Base-by-base conservation (phyloP, 2,888 invertebrate species). In the Drymonia ruficornis region DNA sequence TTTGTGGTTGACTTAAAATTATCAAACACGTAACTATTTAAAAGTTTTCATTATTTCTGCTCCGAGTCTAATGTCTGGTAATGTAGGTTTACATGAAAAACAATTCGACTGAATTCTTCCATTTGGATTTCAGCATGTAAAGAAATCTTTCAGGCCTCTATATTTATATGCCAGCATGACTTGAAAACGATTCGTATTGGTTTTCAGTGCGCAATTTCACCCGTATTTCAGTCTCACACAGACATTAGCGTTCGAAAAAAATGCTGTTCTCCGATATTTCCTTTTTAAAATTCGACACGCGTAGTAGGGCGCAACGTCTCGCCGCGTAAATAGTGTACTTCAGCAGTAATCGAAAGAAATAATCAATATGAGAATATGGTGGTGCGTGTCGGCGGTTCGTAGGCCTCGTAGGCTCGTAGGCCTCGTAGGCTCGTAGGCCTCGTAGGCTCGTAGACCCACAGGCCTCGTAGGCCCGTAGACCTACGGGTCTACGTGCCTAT, bases 251-350 rank as follows among this genome's bases (percentile, higher is more conserved):
- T 36, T n/a, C n/a, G n/a, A 57, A 44, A 59, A 65, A 69, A 61
- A 62, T 54, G 43, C 28, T 38, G 46, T 48, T 59, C 59, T 63
- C 56, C 59, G 55, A 61, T 74, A 69, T 68, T 76, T 65, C 49
- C 54, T 55, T 63, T 63, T 74, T 69, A 54, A 67, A 70, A 74
- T 74, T 73, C 72, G 49, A 66, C 66, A 66, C 72, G 60, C 69
- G 65, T 56, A 50, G 43, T 48, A 23, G 49, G 52, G 61, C 50
- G 58, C 53, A 53, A 53, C 50, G 49, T 63, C 47, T 58, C 42
- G 28, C 18, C n/a, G 36, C 60, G 64, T 48, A 65, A 61, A 55
- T 56, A 63, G 65, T 61, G 48, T 56, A 57, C 52, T 36, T 57
- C 48, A 52, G 56, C 49, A 56, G 60, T 59, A 63, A 59, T 64